These are phyloP conservation scores for Zapus hudsonius DNA, from an alignment of 2,113 vertebrate species.

Conservation along the genomic window DNA sequence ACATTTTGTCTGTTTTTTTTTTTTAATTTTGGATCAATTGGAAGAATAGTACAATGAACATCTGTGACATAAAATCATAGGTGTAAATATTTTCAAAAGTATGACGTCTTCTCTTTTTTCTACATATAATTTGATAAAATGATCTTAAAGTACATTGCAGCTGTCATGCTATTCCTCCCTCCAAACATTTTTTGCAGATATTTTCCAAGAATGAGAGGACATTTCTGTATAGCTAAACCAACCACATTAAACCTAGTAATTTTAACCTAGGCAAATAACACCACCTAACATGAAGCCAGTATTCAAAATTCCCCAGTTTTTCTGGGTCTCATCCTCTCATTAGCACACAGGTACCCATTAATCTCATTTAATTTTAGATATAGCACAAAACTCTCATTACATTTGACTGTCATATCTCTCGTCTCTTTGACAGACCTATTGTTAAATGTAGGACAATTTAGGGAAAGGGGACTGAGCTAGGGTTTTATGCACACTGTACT, in stretches of 20 bases:
- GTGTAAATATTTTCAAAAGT: neutral
- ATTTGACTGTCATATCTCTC: neutral
- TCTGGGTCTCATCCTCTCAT: neutral
- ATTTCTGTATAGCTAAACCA: neutral
- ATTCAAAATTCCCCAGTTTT: neutral
- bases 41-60: neutral
- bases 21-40: neutral
- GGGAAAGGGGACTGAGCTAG: neutral
- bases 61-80: neutral
- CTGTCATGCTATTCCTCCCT: too few species aligned
- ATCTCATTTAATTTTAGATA: neutral
- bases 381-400: neutral
- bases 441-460: neutral
- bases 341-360: neutral
- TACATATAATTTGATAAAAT: neutral
- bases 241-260: neutral
- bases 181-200: neutral
- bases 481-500: neutral
- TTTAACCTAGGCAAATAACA: neutral
- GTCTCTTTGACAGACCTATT: neutral
- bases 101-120: neutral
- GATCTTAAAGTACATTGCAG: neutral
- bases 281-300: neutral
- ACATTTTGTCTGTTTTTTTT: neutral
- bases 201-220: neutral